Conservation (phyloP, 2,113 vertebrate species). For the Neodon shergylaensis region DNA sequence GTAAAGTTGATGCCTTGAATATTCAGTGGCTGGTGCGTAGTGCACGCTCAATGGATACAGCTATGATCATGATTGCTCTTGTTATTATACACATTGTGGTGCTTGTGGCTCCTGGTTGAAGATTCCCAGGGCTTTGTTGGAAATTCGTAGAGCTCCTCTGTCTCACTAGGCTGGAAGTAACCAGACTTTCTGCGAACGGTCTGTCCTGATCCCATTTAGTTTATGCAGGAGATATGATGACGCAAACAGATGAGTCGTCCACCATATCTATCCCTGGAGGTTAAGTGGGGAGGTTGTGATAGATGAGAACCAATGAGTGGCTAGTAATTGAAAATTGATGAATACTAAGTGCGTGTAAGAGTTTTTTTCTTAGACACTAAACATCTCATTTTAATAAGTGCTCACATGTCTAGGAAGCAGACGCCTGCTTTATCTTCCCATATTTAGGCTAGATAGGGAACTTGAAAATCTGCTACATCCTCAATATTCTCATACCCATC, state of each 20-base stretch:
- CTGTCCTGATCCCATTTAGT: not conserved
- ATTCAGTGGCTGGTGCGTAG: not conserved
- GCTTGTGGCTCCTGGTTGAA: not conserved
- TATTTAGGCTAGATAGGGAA: not conserved
- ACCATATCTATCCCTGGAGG: not conserved
- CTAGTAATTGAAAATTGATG: not conserved
- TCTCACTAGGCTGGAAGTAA: not conserved
- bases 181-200: not conserved
- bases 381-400: not conserved
- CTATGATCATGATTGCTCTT: not conserved
- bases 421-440: not conserved
- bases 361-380: slow-evolving; percentile 15
- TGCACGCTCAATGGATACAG: not conserved
- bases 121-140: not conserved
- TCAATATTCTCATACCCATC: not conserved
- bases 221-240: not conserved
- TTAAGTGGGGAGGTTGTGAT: not conserved
- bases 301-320: not conserved
- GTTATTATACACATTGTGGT: not conserved
- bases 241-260: not conserved
- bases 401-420: not conserved
- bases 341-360: not conserved
- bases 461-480: not conserved
- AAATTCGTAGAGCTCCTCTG: not conserved
- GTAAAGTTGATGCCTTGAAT: not conserved